Evolutionary conservation across 2,113 vertebrate genomes (phyloP), one percentile per base, ranked within the genome.

Genomic region (Planiliza haematocheilus): DNA sequence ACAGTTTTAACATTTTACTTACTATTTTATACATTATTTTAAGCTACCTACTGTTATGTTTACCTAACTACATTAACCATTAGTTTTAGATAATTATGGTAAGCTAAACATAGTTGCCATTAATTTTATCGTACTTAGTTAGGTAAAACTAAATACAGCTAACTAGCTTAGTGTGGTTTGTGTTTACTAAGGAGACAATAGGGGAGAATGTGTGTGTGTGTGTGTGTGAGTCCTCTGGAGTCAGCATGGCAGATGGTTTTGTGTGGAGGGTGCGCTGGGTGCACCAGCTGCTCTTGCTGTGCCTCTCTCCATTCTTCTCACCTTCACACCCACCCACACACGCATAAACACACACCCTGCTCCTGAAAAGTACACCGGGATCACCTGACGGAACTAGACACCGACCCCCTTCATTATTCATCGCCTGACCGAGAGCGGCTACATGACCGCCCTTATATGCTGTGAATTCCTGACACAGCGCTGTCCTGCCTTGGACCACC

Each of bases 341-440:
- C 57, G 45, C 56, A 36, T 0, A 60, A 13, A 81, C 55, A 73
- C 45, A 59, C 48, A 72, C 39, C 30, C 30, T 1, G 1, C 56
- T 70, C 43, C 49, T 74, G 83, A 86, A 90, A 89, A 75, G 65
- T 71, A 86, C 74, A 83, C 86, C 59, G 6, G 68, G 58, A 82
- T 92, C 83, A 87, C 83, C 84, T 83, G 89, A 91, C 67, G 80
- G 76, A 91, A 90, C 68, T 11, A 68, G 89, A 91, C 88, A 69
- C 88, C 67, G 65, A 80, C 71, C 64, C 50, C 18, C 42, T 92
- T 30, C 80, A 91, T 93, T 89, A 93, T 92, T 92, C 82, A 91
- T 72, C 46, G 74, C 73, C 63, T 77, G 58, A 70, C 57, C 56
- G 5, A 46, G 53, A 74, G 56, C 67, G 46, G 77, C 59, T 43